Percentiles rank a stretch among this genome's conserved stretches.
Evolutionary conservation across 1,140 invertebrate species (phyloP).

Genomic region (Bathynomus jamesi): DNA sequence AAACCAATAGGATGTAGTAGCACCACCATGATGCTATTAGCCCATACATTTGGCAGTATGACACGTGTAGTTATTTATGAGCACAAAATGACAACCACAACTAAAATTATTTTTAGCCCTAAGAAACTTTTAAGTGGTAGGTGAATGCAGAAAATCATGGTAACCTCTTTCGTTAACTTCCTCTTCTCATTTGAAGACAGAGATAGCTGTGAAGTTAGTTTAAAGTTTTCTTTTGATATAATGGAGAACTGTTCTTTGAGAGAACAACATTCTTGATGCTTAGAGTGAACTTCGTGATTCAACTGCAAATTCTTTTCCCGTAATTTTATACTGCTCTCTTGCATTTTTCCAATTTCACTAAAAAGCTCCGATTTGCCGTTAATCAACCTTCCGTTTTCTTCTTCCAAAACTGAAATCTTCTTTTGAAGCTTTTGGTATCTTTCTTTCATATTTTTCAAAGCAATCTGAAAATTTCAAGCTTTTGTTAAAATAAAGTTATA

Average conservation of each 20-base stretch:
- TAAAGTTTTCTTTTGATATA: neutral
- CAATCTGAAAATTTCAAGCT: constrained; percentile 20
- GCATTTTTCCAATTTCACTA: constrained; percentile 34
- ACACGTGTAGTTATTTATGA: too few relatives aligned
- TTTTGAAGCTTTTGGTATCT: constrained; percentile 35
- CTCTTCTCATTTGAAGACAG: neutral
- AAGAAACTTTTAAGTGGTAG: too few relatives aligned
- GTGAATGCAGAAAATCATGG: too few relatives aligned
- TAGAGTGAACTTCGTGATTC: constrained; percentile 34
- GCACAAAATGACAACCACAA: too few relatives aligned
- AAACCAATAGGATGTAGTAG: too few relatives aligned
- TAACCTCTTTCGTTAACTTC: neutral
- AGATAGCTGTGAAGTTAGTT: neutral
- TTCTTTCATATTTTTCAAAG: constrained; percentile 37
- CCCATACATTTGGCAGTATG: too few relatives aligned
- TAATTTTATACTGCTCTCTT: constrained; percentile 36
- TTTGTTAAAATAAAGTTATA: neutral
- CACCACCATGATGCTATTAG: too few relatives aligned
- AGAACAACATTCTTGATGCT: constrained; percentile 34
- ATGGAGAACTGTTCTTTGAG: constrained; percentile 19
- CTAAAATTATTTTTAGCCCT: too few relatives aligned
- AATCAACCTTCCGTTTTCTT: constrained; percentile 32
- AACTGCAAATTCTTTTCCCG: constrained; percentile 36
- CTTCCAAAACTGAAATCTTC: constrained; percentile 34
- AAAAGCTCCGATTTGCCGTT: constrained; percentile 35